Evolutionary conservation across 2,797 vertebrate species (phyloP).

Genomic region (Oryzias dopingdopingensis): DNA sequence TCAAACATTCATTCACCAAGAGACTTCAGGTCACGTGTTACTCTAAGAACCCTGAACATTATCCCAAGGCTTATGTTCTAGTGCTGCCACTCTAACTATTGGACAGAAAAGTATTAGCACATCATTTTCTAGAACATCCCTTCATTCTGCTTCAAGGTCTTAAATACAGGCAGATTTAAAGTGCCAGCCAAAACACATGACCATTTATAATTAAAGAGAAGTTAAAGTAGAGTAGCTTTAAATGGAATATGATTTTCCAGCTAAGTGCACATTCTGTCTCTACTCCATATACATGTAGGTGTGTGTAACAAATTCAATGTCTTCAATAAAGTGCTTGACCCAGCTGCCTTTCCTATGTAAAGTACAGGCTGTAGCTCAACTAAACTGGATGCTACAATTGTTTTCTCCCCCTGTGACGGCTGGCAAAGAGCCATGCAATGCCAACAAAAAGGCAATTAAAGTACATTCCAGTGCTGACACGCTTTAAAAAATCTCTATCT

Average conservation of each 20-base stretch:
- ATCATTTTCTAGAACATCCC: constrained; percentile 23
- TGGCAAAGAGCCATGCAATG: constrained; percentile 45
- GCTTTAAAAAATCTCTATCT: constrained; percentile 61
- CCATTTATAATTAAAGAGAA: constrained; percentile 74
- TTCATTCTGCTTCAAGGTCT: constrained; percentile 44
- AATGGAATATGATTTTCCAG: constrained; percentile 59
- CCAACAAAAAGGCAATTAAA: constrained; percentile 49
- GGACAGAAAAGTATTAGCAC: constrained; percentile 23
- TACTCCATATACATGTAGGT: constrained; percentile 15
- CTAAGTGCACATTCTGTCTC: constrained; percentile 41
- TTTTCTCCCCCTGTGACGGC: constrained; percentile 30
- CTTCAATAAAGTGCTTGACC: constrained; percentile 41
- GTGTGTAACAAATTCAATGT: constrained; percentile 36
- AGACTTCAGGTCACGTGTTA: constrained; percentile 28
- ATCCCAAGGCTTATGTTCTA: constrained; percentile 6
- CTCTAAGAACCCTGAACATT: constrained; percentile 26
- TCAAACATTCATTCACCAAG: constrained; percentile 25
- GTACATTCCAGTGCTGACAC: constrained; percentile 60
- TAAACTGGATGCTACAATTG: constrained; percentile 50
- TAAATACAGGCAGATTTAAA: constrained; percentile 39
- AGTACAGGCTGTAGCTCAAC: constrained; percentile 44
- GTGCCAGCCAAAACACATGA: constrained; percentile 50
- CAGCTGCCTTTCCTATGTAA: constrained; percentile 20
- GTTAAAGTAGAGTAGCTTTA: constrained; percentile 60
- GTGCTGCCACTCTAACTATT: constrained; percentile 9